Evolutionary conservation across 2,113 vertebrate genomes (phyloP).

Genomic region (Spilogale gracilis): DNA sequence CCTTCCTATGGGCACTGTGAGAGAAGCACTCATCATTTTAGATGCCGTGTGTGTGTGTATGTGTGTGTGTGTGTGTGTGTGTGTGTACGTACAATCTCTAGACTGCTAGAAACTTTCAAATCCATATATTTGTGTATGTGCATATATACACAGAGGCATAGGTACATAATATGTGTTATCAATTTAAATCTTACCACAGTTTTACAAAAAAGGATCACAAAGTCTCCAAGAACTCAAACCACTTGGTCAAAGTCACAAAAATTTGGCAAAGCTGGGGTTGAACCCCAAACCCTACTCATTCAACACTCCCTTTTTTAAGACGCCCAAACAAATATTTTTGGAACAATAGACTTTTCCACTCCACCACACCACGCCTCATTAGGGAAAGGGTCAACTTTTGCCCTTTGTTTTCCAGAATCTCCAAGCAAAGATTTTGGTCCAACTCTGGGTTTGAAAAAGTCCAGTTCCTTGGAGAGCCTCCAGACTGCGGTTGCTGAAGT

Average conservation of each 20-base stretch:
- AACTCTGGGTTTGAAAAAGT: constrained; percentile 97
- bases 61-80: background rate
- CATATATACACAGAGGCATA: too few species aligned
- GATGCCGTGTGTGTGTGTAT: background rate
- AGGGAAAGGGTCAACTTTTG: background rate
- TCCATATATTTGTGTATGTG: background rate
- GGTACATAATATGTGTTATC: background rate
- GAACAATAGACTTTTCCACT: background rate
- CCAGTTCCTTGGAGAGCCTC: constrained; percentile 97
- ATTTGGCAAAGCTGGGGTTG: background rate
- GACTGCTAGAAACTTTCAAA: background rate
- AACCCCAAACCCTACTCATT: background rate
- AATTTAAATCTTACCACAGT: constrained; percentile 6
- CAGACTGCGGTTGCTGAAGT: constrained; percentile 98
- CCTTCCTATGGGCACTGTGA: too few species aligned
- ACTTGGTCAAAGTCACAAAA: background rate
- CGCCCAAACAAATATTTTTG: background rate
- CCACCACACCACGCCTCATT: background rate
- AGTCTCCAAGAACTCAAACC: background rate
- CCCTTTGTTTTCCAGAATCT: constrained; percentile 84
- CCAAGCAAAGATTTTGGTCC: constrained; percentile 93
- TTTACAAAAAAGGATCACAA: background rate
- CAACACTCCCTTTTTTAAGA: background rate
- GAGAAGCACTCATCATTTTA: background rate
- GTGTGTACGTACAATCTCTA: background rate